Evolutionary conservation across 53 echinoderm and acorn worm genomes (phyloP), one percentile per base, ranked within the genome.

Genomic region (Antedon mediterranea): DNA sequence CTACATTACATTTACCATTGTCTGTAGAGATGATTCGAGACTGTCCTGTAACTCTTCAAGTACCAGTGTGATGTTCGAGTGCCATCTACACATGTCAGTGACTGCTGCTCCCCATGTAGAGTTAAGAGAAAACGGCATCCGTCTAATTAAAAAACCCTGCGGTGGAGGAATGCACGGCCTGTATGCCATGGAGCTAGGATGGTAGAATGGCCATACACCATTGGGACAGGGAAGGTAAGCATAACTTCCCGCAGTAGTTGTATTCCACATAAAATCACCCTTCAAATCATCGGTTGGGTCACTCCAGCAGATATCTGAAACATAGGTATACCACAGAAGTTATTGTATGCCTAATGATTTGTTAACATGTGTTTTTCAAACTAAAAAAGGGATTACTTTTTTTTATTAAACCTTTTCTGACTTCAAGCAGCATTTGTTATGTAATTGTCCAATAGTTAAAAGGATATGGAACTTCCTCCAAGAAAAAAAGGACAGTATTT

Each of bases 111-210:
- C 92, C 92, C 92, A 92, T 42, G 79, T 83, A 4, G 92, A 82
- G 23, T 72, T 77, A 34, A 84, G 77, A n/a, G 79, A 79, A 34
- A 83, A 84, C 31, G 74, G 80, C 18, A 79, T 81, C 2, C 57
- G 57, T 3, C 23, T 23, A 18, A 15, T 15, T 1, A 57, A 18
- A 23, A 15, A 57, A 8, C 23, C 23, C 15, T 57, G 57, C 23
- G 82, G 77, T 20, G 92, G 92, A 0, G 92, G 92, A 34, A 82
- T 33, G 77, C 92, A 92, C 27, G 92, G 82, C 73, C 92, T 85
- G 43, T 86, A 82, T 30, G 86, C 86, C 73, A 82, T 33, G 34
- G 77, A 70, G 33, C 74, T 79, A 4, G 81, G 70, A 80, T 82
- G 79, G 32, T 85, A 75, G 29, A 74, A 42, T 18, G 77, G 37